These are phyloP conservation scores for Pithys albifrons DNA, from an alignment of 2,113 vertebrate genomes.

Conservation along the genomic window DNA sequence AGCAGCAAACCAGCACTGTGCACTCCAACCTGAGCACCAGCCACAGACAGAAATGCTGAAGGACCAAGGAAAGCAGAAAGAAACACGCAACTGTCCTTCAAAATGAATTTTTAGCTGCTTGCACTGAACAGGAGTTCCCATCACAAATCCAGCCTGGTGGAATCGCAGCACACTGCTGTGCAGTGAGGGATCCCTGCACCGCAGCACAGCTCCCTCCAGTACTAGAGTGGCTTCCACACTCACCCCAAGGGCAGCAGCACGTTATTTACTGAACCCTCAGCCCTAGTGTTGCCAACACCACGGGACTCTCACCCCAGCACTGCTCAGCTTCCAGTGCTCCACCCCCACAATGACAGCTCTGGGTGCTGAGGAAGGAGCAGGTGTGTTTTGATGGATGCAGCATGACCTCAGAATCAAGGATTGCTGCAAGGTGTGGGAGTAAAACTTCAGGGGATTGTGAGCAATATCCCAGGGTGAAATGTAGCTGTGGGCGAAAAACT, in stretches of 20 bases:
- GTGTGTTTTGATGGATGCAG: fast-evolving
- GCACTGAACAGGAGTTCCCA: neutral
- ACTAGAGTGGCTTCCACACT: fast-evolving
- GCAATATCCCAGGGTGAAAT: neutral
- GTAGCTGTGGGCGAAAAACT: neutral
- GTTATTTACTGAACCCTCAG: fast-evolving
- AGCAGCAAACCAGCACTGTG: neutral
- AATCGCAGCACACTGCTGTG: neutral
- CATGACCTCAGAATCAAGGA: neutral
- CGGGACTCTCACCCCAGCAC: too few species aligned
- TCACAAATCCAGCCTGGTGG: neutral
- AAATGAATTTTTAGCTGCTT: neutral
- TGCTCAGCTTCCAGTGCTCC: neutral
- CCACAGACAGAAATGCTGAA: neutral
- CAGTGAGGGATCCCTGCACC: neutral
- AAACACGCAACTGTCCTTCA: neutral
- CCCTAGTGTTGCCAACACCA: neutral
- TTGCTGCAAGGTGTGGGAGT: neutral
- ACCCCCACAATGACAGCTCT: neutral
- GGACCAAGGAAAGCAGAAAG: neutral
- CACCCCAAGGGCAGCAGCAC: neutral
- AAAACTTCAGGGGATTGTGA: neutral
- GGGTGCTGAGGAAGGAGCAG: fast-evolving
- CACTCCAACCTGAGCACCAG: neutral
- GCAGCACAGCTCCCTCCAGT: neutral